These are phyloP conservation scores for Megalopta genalis DNA, from an alignment of 1,140 invertebrate species.

Conservation along the genomic window DNA sequence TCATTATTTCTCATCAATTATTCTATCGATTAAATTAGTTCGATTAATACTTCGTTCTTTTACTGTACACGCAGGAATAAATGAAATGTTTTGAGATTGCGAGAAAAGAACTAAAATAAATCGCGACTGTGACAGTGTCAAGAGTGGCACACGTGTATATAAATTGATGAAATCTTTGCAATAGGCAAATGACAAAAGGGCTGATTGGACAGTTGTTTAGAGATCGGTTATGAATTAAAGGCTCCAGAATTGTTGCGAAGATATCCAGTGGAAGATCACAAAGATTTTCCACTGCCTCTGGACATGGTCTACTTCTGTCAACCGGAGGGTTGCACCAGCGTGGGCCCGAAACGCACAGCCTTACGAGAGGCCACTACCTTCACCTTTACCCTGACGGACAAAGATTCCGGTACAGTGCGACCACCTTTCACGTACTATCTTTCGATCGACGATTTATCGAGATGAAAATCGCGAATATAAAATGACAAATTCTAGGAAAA, in stretches of 20 bases:
- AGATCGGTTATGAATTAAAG: constrained; percentile 74
- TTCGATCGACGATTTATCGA: too few species aligned
- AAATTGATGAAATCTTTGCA: too few species aligned
- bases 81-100: too few species aligned
- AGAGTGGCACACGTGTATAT: too few species aligned
- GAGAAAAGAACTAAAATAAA: too few species aligned
- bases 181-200: too few species aligned
- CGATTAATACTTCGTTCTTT: too few species aligned
- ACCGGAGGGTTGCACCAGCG: constrained; percentile 97
- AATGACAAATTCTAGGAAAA: constrained; percentile 81
- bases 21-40: too few species aligned
- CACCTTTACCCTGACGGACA: constrained; percentile 99
- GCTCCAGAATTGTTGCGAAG: constrained; percentile 94
- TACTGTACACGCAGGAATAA: too few species aligned
- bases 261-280: constrained; percentile 98
- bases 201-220: background rate
- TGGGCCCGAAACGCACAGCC: constrained; percentile 91
- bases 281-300: constrained; percentile 97
- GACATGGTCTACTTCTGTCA: constrained; percentile 99
- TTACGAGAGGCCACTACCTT: constrained; percentile 96
- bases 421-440: too few species aligned
- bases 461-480: background rate
- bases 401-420: constrained; percentile 91
- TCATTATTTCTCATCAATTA: too few species aligned
- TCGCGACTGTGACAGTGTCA: too few species aligned